A percentile compares a stretch with the other conserved stretches of the same genome.
phyloP scores from a whole-genome alignment of 2,797 vertebrate genomes.

The Sebastes melanostomus region DNA sequence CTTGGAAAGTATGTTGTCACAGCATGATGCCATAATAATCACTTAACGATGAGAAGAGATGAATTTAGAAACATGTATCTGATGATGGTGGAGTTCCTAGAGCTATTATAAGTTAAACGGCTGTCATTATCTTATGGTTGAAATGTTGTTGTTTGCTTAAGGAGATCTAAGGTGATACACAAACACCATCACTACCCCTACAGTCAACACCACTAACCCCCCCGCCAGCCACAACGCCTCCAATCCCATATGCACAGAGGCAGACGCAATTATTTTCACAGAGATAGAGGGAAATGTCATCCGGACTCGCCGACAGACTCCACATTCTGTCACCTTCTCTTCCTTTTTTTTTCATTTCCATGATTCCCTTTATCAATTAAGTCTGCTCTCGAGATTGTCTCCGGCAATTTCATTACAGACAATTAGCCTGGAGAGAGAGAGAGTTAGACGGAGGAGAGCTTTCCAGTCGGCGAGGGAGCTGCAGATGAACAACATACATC shows the following conservation, averaged over 20 bases:
- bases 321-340: constrained; percentile 50
- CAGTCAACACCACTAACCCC: background rate
- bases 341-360: constrained; percentile 41
- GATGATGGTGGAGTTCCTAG: background rate
- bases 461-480: constrained; percentile 20
- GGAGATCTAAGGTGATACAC: constrained; percentile 1
- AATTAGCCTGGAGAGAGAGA: constrained; percentile 74
- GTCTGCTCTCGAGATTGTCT: constrained; percentile 71
- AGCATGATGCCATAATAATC: constrained; percentile 1
- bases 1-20: constrained; percentile 11
- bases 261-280: constrained; percentile 58
- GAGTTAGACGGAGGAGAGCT: constrained; percentile 25
- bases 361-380: constrained; percentile 71
- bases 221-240: background rate
- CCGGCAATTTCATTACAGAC: constrained; percentile 77
- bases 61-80: constrained; percentile 2
- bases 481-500: constrained; percentile 40
- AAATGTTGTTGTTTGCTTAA: constrained; percentile 5
- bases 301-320: constrained; percentile 46
- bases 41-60: constrained; percentile 12
- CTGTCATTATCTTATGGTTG: background rate
- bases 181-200: background rate
- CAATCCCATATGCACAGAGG: constrained; percentile 44
- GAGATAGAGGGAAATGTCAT: constrained; percentile 66
- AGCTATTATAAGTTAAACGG: constrained; percentile 5